Conservation (phyloP, 2,113 vertebrate genomes). For the Campylomormyrus tamandua region DNA sequence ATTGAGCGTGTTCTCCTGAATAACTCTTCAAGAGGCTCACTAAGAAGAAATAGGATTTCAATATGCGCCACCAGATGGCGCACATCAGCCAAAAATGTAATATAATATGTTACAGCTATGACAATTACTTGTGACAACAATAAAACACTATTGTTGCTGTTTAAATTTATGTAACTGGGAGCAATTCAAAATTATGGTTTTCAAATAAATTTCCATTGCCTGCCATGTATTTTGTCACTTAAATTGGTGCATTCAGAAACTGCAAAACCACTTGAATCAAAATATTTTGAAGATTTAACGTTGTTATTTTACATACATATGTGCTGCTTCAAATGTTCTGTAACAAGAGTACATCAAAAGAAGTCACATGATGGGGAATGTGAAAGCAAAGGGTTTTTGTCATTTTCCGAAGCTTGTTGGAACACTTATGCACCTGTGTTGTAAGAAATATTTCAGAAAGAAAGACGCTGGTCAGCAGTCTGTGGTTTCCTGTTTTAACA, state of each 20-base stretch:
- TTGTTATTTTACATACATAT: background rate
- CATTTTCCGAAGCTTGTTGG: background rate
- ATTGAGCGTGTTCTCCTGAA: background rate
- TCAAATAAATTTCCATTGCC: background rate
- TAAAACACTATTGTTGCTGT: background rate
- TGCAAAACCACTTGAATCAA: background rate
- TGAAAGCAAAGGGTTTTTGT: background rate
- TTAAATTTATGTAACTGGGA: background rate
- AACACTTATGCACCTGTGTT: background rate
- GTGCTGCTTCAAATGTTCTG: background rate
- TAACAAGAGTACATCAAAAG: background rate
- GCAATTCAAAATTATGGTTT: background rate
- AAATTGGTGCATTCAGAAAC: background rate
- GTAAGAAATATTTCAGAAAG: background rate
- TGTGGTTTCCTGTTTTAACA: background rate
- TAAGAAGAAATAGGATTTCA: background rate
- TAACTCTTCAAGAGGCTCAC: background rate
- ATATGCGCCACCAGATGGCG: conserved; percentile 5
- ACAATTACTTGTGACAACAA: background rate
- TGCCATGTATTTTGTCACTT: background rate
- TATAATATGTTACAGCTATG: background rate
- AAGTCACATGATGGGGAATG: background rate
- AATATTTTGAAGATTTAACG: background rate
- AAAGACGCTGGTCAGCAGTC: background rate
- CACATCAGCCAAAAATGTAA: background rate